Base-by-base conservation (phyloP, 2,888 invertebrate species). In the Odontomyia ornata region DNA sequence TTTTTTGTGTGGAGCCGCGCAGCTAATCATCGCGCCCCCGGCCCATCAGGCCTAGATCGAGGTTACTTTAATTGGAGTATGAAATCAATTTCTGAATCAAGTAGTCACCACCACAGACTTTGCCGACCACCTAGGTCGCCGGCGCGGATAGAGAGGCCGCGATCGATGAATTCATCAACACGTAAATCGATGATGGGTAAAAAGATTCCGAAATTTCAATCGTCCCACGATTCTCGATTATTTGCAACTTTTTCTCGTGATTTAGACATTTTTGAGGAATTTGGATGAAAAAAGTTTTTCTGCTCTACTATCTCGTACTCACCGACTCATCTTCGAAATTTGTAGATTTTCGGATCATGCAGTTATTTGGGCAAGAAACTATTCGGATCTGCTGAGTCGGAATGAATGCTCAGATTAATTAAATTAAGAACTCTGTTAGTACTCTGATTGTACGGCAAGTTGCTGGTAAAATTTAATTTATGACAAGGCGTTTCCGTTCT, bases 51-150 rank as follows among this genome's bases (percentile, higher is more conserved):
- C 65, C 36, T 23, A 56, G 64, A 64, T 67, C 36, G 52, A 52
- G 76, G 65, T 56, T 71, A 52, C 62, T 64, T 72, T 64, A 77
- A 77, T 77, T 77, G 72, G 77, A 77, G 72, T 77, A 72, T 72
- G 72, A 72, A 77, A 77, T 77, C 77, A 64, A 77, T 77, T 77
- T 72, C 30, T 60, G 62, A 64, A 72, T 28, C 72, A 72, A 73
- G 30, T 72, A 77, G 72, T 77, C 28, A 36, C 57, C 64, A 76
- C 27, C 28, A 47, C 67, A 67, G 75, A 75, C 43, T 30, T 25
- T 25, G 27, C 18, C 62, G 75, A 75, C 75, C 75, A 75, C 75
- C 75, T 75, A 75, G 75, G 75, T 64, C 27, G 75, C 60, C 27
- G 65, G 30, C 65, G 30, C 21, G 46, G 21, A n/a, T 15, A 65